These are phyloP conservation scores for Eulemur albifrons DNA, from an alignment of 2,797 vertebrate species.

Conservation along the genomic window DNA sequence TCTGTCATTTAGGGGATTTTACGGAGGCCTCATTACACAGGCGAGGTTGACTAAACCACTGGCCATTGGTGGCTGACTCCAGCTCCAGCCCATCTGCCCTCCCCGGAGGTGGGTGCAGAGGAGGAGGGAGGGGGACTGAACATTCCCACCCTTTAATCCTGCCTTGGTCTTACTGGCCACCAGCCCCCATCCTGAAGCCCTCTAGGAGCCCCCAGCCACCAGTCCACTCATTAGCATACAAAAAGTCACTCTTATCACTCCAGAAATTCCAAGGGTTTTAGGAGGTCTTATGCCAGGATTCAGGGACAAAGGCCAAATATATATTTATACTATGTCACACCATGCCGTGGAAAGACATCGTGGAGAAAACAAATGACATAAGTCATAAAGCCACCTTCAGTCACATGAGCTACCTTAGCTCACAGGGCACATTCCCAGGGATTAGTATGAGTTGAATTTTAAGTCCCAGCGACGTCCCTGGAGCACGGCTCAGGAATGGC, in stretches of 20 bases:
- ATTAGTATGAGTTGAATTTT: background rate
- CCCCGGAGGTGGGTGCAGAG: background rate
- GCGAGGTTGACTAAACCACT: background rate
- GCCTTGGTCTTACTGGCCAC: background rate
- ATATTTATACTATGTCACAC: background rate
- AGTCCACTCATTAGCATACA: background rate
- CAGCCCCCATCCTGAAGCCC: background rate
- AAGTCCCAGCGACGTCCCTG: background rate
- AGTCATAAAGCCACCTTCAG: background rate
- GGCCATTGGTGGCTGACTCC: background rate
- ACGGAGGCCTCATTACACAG: background rate
- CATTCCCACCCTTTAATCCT: background rate
- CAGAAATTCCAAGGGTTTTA: background rate
- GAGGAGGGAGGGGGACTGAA: background rate
- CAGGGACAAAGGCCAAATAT: background rate
- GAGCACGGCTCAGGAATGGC: background rate
- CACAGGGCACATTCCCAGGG: background rate
- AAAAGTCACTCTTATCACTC: background rate
- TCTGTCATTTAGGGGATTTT: background rate
- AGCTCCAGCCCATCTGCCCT: background rate
- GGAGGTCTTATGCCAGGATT: background rate
- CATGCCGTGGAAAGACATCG: background rate
- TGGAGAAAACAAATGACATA: background rate
- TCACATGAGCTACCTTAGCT: background rate
- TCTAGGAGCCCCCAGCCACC: background rate